Evolutionary conservation across 2,797 vertebrate species (phyloP), one percentile per base, ranked within the genome.

Genomic region (Notolepis coatsorum): DNA sequence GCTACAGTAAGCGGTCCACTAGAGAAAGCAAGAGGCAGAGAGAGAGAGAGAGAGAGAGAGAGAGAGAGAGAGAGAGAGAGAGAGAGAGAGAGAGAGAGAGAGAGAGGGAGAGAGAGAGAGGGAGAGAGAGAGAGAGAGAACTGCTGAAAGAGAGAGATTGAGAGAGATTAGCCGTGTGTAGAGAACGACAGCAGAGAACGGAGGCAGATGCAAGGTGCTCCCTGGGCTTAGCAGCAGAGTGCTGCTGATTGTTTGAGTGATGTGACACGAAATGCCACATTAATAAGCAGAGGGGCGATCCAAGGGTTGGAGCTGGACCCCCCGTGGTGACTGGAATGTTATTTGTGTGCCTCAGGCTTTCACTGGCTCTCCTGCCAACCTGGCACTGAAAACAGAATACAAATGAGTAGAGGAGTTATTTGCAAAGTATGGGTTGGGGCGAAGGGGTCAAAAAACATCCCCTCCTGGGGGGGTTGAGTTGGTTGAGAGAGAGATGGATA

Each of bases 271-370:
- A 79, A 83, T 80, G 70, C 58, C 68, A 80, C 38, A 43, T 62
- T 66, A 77, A 71, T 58, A 74, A 63, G 71, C 69, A 65, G 71
- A 81, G 72, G 75, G 74, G 72, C 52, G 67, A 79, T 75, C 57
- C 33, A 39, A 76, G 30, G 45, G 65, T 68, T 75, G 56, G 45
- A 67, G 54, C 41, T 75, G 73, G 58, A 68, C 61, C 45, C 43
- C 82, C 77, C 25, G 20, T 64, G 31, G 74, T 64, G 80, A 64
- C 57, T 73, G 80, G 80, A 83, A 87, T 84, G 69, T 86, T 84
- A 78, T 86, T 84, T 88, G 74, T 71, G 64, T 60, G 69, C 77
- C 80, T 62, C 71, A 12, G 80, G 81, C 82, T 61, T 68, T 61
- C n/a, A n/a, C 50, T 68, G 69, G 73, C 71, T 61, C 65, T 75